phyloP scores from a whole-genome alignment of 2,113 vertebrate species.

The Chionis minor region DNA sequence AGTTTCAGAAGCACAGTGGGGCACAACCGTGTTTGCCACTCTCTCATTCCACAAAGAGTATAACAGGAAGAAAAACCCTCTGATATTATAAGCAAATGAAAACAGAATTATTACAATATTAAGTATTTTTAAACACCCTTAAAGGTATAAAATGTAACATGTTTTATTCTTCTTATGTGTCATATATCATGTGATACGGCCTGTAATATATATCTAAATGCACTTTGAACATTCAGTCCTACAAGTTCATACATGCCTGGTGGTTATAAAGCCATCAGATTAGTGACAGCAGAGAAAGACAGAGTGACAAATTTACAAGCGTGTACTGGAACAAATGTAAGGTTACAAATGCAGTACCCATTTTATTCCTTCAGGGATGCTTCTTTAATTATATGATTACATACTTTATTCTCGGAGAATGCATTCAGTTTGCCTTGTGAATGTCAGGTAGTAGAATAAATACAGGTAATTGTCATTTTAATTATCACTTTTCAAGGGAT shows the following conservation, averaged over 20 bases:
- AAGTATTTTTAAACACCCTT: neutral
- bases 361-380: neutral
- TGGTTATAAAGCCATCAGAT: neutral
- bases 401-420: neutral
- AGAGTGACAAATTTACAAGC: neutral
- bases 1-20: neutral
- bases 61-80: neutral
- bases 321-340: neutral
- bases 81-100: neutral
- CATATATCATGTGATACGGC: too few species aligned
- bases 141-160: neutral
- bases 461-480: neutral
- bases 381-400: neutral
- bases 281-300: neutral
- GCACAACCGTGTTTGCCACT: neutral
- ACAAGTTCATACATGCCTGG: neutral
- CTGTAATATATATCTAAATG: neutral
- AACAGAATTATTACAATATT: neutral
- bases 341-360: neutral
- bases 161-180: neutral
- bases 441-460: neutral
- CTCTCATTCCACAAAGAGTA: neutral
- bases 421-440: neutral
- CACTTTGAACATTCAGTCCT: neutral
- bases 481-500: neutral